These are phyloP conservation scores for Idaea dimidiata DNA, from an alignment of 2,888 invertebrate species.

Conservation along the genomic window DNA sequence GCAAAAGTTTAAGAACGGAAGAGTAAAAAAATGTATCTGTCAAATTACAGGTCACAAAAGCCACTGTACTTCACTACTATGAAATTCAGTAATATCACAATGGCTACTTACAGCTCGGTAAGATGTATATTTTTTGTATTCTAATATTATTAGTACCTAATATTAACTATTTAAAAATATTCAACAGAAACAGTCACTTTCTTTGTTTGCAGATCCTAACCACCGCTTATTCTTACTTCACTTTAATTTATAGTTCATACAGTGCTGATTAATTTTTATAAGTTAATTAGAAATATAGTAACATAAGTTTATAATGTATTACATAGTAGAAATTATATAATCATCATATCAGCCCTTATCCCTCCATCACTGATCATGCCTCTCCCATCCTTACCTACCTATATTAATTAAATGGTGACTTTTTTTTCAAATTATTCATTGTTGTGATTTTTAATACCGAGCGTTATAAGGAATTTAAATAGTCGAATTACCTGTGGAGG, in stretches of 20 bases:
- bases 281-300: background rate
- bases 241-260: conserved; percentile 59
- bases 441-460: too few species aligned
- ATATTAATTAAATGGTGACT: too few species aligned
- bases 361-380: too few species aligned
- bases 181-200: conserved; percentile 3
- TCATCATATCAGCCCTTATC: too few species aligned
- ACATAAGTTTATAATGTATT: too few species aligned
- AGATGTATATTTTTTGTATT: conserved; percentile 21
- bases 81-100: conserved; percentile 61
- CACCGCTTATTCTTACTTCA: conserved; percentile 63
- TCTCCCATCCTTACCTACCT: too few species aligned
- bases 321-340: too few species aligned
- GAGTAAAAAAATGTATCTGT: background rate
- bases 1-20: too few species aligned
- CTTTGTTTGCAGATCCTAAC: conserved; percentile 59
- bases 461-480: too few species aligned
- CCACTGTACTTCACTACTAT: conserved; percentile 64
- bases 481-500: too few species aligned
- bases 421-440: too few species aligned
- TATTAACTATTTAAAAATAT: background rate
- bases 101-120: conserved; percentile 61
- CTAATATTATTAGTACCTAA: background rate
- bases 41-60: conserved; percentile 59
- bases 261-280: conserved; percentile 33